Base-by-base conservation (phyloP, 1,140 invertebrate species). In the Bombus waltoni region DNA sequence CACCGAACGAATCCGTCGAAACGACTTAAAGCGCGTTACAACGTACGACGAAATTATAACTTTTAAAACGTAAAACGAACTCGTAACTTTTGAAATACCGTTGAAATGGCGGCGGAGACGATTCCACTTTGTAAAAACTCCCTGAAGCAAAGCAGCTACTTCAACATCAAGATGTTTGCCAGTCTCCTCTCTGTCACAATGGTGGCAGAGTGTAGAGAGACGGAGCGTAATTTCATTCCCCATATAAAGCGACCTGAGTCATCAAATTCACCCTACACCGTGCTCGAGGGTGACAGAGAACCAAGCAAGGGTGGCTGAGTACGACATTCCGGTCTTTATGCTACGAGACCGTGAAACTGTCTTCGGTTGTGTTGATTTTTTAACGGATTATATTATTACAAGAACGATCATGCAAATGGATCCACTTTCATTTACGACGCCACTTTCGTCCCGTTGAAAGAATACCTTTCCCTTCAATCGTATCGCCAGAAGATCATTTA, bases 221-320 rank as follows among this genome's bases (percentile, higher is more conserved):
- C 11, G 59, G 38, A 22, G n/a, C 78, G 78, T 85, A 85, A 85
- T 81, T 81, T 74, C 79, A 75, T 85, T 89, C 88, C 84, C 65
- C 72, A 3, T 38, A 81, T 77, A 83, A 87, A 89, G 85, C 44
- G 35, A 8, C 72, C 84, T 89, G 88, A 89, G 88, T 89, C 88
- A 89, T 89, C 88, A 83, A 89, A 87, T 81, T 70, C 62, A 71
- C 81, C 85, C 88, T 66, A 28, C 76, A 47, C 38, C 59, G 32
- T 75, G 65, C 59, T 42, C 32, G 28, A 44, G 73, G 81, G 53
- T 44, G 81, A 71, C n/a, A 59, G 3, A 62, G 57, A 40, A 32
- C 18, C 22, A 18, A 0, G 66, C 1, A 59, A 82, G 87, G 87
- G 88, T 83, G 59, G 57, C 74, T 35, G 70, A 57, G 72, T 25